These are phyloP conservation scores for Muricea muricata DNA, from an alignment of 92 coral and sea anemone genomes.

Conservation along the genomic window DNA sequence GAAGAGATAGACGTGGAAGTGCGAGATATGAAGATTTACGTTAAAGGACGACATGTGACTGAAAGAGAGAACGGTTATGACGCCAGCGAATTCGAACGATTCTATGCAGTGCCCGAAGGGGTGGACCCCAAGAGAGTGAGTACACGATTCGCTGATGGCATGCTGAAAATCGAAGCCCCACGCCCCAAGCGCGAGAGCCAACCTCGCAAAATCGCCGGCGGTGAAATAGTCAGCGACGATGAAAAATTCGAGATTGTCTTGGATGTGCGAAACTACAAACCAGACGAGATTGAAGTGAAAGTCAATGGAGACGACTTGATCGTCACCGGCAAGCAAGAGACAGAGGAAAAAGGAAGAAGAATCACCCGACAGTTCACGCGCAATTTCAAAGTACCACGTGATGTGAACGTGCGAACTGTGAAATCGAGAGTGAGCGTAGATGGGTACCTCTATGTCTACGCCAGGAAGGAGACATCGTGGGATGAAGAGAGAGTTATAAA, in stretches of 20 bases:
- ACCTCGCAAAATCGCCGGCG: conserved; percentile 39
- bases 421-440: conserved; percentile 80
- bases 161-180: conserved; percentile 81
- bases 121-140: conserved; percentile 79
- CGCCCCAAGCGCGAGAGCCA: conserved; percentile 38
- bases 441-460: conserved; percentile 85
- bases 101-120: conserved; percentile 85
- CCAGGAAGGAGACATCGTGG: conserved; percentile 64
- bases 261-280: conserved; percentile 31
- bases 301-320: conserved; percentile 39
- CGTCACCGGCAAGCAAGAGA: conserved; percentile 76
- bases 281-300: conserved; percentile 46
- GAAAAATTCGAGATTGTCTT: conserved; percentile 42
- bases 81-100: conserved; percentile 85
- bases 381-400: conserved; percentile 91
- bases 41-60: conserved; percentile 83
- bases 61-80: conserved; percentile 93
- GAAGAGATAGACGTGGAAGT: conserved; percentile 39
- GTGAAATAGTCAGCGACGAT: conserved; percentile 35
- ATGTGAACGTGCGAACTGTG: conserved; percentile 79
- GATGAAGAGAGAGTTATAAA: conserved; percentile 39
- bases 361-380: conserved; percentile 86
- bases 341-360: conserved; percentile 76
- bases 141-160: conserved; percentile 84
- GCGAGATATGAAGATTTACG: conserved; percentile 51